Percentiles rank a stretch among this genome's conserved stretches.
phyloP scores from a whole-genome alignment of 30 jellyfish, hydroid and myxozoan genomes.

The Pelagia noctiluca region DNA sequence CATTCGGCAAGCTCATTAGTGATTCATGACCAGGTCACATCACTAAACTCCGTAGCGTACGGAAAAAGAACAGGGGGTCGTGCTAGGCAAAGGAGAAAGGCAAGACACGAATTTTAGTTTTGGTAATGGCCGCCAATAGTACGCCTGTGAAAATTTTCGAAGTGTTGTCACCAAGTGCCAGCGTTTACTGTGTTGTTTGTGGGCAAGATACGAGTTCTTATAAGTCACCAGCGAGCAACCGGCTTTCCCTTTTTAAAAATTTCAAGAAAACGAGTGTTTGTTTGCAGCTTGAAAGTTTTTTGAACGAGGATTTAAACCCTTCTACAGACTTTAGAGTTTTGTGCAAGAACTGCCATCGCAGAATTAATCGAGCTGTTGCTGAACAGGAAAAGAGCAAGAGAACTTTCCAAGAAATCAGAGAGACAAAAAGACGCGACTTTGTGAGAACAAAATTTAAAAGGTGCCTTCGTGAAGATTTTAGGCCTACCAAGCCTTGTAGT shows the following conservation, averaged over 20 bases:
- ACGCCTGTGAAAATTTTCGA: slow-evolving; percentile 48
- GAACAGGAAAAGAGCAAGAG: slow-evolving; percentile 55
- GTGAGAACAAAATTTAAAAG: slow-evolving; percentile 15
- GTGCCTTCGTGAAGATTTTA: slow-evolving; percentile 23
- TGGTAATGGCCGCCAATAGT: slow-evolving; percentile 48
- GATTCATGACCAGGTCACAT: slow-evolving; percentile 35
- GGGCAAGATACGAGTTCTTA: slow-evolving; percentile 45
- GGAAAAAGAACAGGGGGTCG: slow-evolving; percentile 37
- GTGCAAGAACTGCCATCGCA: slow-evolving; percentile 45
- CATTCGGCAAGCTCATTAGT: slow-evolving; percentile 43
- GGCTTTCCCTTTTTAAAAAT: slow-evolving; percentile 37
- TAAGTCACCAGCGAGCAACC: slow-evolving; percentile 52
- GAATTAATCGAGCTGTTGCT: slow-evolving; percentile 34
- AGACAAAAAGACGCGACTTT: slow-evolving; percentile 39
- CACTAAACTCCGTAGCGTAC: slow-evolving; percentile 26
- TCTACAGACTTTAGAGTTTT: slow-evolving; percentile 19
- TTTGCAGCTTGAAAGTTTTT: slow-evolving; percentile 48
- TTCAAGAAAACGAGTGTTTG: slow-evolving; percentile 53
- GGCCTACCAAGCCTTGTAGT: slow-evolving; percentile 18
- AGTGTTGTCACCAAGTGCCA: slow-evolving; percentile 53
- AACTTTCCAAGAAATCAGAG: slow-evolving; percentile 43
- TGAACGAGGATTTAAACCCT: slow-evolving; percentile 35
- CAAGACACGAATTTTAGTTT: slow-evolving; percentile 19
- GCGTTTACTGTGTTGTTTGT: slow-evolving; percentile 50
- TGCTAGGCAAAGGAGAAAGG: slow-evolving; percentile 45